phyloP scores from a whole-genome alignment of 2,888 invertebrate genomes.

The Caenorhabditis sulstoni region DNA sequence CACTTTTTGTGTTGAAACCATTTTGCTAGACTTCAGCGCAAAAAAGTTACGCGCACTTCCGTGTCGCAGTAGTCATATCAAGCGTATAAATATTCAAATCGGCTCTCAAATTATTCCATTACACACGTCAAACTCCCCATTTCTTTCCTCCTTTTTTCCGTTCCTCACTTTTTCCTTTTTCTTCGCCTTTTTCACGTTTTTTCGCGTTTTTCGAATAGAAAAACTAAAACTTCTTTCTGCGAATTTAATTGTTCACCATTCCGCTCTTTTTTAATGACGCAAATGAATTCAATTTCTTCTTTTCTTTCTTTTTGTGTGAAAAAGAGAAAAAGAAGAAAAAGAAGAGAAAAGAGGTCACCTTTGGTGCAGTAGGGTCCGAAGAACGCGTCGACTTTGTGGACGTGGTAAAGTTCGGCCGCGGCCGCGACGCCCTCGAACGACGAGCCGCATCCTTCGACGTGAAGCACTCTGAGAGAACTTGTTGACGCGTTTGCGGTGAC shows the following conservation, averaged over 20 bases:
- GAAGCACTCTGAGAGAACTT: constrained; percentile 61
- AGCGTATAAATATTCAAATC: too few species aligned
- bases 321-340: background rate
- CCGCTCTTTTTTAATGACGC: too few species aligned
- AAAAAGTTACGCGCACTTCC: too few species aligned
- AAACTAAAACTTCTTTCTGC: background rate
- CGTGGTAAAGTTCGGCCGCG: constrained; percentile 69
- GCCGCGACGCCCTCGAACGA: constrained; percentile 71
- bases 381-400: constrained; percentile 63
- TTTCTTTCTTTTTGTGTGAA: too few species aligned
- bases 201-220: background rate
- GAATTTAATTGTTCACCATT: too few species aligned
- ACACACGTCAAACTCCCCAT: too few species aligned
- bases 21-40: too few species aligned
- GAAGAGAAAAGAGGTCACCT: constrained; percentile 46
- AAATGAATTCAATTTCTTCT: too few species aligned
- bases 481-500: background rate
- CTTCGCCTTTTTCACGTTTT: background rate
- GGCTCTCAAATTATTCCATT: too few species aligned
- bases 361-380: constrained; percentile 69
- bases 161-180: background rate
- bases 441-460: constrained; percentile 64
- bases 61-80: too few species aligned
- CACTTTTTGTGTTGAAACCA: too few species aligned
- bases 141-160: too few species aligned